Base-by-base conservation (phyloP, 2,888 invertebrate species). In the Myathropa florea region DNA sequence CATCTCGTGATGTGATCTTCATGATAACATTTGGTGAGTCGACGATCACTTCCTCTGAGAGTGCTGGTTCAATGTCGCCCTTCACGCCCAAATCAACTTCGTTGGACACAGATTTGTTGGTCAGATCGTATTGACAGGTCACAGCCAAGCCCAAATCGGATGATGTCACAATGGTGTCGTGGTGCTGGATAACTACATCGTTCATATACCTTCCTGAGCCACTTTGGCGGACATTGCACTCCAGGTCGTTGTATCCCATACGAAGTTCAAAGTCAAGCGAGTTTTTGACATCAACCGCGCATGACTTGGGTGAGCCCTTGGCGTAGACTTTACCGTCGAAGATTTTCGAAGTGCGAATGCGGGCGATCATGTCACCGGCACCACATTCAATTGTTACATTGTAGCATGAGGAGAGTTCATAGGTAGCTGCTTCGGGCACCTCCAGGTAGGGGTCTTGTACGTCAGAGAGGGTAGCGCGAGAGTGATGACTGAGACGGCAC, bases 291-390 rank as follows among this genome's bases (percentile, higher is more conserved):
- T 98, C 97, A 88, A 96, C 95, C 55, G 98, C 96, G 92, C 98
- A 98, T 28, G 97, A 97, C 93, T 97, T 97, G 71, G 98, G 98
- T 89, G 97, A 97, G 85, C 97, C 97, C 93, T 98, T 98, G 84
- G 97, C 97, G 93, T 98, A 98, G 88, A 98, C 96, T 93, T 98
- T 98, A 88, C 98, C 98, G 92, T 97, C 97, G 94, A 98, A 98
- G 81, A 98, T 93, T 93, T 97, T 97, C 88, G 97, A 97, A 76
- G 98, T 98, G 93, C 97, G 97, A 91, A 98, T 97, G 89, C 96
- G 95, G 46, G 98, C 97, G 81, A 98, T 95, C 98, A 98, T 98
- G 92, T 98, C 97, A 72, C 97, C 97, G 30, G 97, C 95, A 76
- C 97, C 95, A 91, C 98, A 98, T 93, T 98, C 97, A 91, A 98